Base-by-base conservation (phyloP, 1,140 invertebrate genomes). In the Penaeus vannamei region DNA sequence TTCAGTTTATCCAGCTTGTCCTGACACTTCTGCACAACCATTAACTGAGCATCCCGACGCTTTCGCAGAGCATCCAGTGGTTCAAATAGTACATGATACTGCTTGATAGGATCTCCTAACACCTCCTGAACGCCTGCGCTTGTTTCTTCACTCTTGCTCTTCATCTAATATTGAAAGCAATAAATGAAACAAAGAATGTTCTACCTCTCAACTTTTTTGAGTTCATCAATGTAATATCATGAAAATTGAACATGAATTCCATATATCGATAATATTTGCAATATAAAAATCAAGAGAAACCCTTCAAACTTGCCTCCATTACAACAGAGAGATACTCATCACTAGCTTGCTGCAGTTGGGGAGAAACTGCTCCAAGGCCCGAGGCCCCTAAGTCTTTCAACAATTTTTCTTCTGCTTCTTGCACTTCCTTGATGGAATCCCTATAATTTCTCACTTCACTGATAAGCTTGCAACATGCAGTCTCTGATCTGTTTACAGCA, bases 1-100 rank as follows among this genome's bases (percentile, higher is more conserved):
- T 89, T 89, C n/a, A 89, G 60, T 83, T 83, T 60, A 77, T 89
- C 87, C 29, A 89, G 42, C 42, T 89, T 89, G 72, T 89, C 87
- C 72, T 89, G 87, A 29, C 12, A 53, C 42, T 89, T 89, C 29
- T 62, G 76, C 23, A 89, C 81, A 12, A 64, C 59, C 19, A 77
- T 81, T 32, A 89, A n/a, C 76, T 89, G 87, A 23, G 82, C 87
- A 80, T 89, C 87, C 1, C 87, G 82, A 22, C 82, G 82, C 29
- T 83, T 72, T 61, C 87, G 87, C 3, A 89, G 22, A n/a, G 82
- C 46, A 66, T 89, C 82, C 7, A 89, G 87, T 29, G 53, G 87
- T 32, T 89, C 87, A 80, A 84, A 89, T 1, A 84, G 69, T 29
- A 60, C 82, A 53, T 89, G 87, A 72, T 89, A 89, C 29, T 89